A percentile compares a stretch with the other conserved stretches of the same genome.
phyloP scores from a whole-genome alignment of 2,888 invertebrate genomes.

The Cactoblastis cactorum region DNA sequence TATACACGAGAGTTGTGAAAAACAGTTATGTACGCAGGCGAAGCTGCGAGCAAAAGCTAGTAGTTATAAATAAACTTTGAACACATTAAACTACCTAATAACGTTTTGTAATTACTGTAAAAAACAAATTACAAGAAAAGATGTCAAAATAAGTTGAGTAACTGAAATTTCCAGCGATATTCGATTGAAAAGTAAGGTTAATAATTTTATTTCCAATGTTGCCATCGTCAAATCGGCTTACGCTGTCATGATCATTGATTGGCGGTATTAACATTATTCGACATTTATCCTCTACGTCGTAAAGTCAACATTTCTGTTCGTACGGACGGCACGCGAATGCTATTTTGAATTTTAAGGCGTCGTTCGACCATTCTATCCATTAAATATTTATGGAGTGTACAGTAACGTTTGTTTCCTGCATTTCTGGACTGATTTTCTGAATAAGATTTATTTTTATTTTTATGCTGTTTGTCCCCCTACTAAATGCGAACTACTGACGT shows the following conservation, averaged over 20 bases:
- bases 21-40: too few relatives aligned
- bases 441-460: not conserved
- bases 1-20: too few relatives aligned
- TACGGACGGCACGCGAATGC: not conserved
- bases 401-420: slow-evolving; percentile 4
- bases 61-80: too few relatives aligned
- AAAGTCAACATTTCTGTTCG: slow-evolving; percentile 10
- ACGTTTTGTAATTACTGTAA: too few relatives aligned
- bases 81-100: too few relatives aligned
- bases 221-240: not conserved
- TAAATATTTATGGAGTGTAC: slow-evolving; percentile 8
- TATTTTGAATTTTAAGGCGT: slow-evolving; percentile 14
- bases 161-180: not conserved
- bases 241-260: not conserved
- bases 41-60: too few relatives aligned
- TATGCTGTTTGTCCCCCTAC: not conserved
- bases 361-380: slow-evolving; percentile 1
- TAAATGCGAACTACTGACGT: not conserved
- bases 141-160: too few relatives aligned
- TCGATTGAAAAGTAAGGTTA: not conserved
- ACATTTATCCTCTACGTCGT: not conserved
- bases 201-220: not conserved
- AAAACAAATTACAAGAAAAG: too few relatives aligned
- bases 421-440: slow-evolving; percentile 1
- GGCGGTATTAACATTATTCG: not conserved